Percentiles rank a stretch among this genome's conserved stretches.
Conservation (phyloP, 2,113 vertebrate genomes). For the Alligator mississippiensis region DNA sequence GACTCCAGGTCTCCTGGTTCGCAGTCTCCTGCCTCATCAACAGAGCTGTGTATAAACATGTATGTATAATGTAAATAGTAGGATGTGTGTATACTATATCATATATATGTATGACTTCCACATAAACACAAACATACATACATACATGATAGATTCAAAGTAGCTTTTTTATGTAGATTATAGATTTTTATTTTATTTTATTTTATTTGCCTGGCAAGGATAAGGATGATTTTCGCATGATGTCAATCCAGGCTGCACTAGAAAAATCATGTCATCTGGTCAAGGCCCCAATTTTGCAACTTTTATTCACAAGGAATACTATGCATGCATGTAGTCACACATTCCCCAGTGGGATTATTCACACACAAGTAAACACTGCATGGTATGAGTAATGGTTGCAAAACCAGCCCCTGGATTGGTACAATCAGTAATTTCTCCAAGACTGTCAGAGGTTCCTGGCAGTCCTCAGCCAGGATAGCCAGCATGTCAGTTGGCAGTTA, state of each 20-base stretch:
- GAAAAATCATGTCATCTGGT: not conserved
- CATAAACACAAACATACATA: too few relatives aligned
- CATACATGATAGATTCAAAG: not conserved
- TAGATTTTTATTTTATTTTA: not conserved
- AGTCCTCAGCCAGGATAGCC: not conserved
- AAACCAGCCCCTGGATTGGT: not conserved
- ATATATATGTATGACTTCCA: not conserved
- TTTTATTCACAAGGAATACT: not conserved
- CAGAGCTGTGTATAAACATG: too few relatives aligned
- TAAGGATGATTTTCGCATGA: not conserved
- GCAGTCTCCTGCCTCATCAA: too few relatives aligned
- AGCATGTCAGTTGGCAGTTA: not conserved
- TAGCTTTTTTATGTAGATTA: not conserved
- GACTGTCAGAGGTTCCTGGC: not conserved
- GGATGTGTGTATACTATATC: too few relatives aligned
- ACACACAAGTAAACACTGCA: not conserved
- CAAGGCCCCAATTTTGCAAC: not conserved
- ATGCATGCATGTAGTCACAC: not conserved
- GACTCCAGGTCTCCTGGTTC: too few relatives aligned
- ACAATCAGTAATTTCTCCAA: not conserved
- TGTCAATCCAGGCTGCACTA: not conserved
- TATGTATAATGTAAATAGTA: too few relatives aligned
- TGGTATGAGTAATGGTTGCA: not conserved
- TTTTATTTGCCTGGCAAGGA: not conserved
- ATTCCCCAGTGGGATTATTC: not conserved